A percentile compares a stretch with the other conserved stretches of the same genome.
These are phyloP conservation scores for Exaiptasia diaphana DNA, from an alignment of 64 coral and sea anemone species.

Conservation along the genomic window DNA sequence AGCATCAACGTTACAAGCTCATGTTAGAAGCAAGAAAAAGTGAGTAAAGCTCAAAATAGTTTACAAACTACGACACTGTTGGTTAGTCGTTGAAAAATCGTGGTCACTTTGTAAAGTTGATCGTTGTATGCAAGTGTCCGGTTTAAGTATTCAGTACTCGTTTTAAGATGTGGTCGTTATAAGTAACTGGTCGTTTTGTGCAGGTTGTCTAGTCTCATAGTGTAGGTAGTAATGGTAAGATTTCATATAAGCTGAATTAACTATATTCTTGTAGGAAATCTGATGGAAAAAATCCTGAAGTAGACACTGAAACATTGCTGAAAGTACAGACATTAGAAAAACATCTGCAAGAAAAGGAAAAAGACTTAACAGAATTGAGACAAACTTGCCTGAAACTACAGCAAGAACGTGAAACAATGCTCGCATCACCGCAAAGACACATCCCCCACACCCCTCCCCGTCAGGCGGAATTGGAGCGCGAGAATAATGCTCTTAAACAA, in stretches of 20 bases:
- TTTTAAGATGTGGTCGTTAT: too few species aligned
- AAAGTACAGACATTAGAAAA: slow-evolving; percentile 41
- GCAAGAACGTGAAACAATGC: slow-evolving; percentile 68
- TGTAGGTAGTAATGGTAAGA: too few species aligned
- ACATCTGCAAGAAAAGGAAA: slow-evolving; percentile 66
- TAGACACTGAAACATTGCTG: not conserved
- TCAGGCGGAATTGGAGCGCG: slow-evolving; percentile 36
- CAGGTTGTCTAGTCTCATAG: too few species aligned
- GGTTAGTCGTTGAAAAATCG: too few species aligned
- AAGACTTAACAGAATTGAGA: slow-evolving; percentile 48
- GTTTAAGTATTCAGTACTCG: too few species aligned
- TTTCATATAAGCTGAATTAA: too few species aligned
- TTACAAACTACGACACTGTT: too few species aligned
- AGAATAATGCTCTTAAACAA: slow-evolving; percentile 77
- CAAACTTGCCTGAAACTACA: slow-evolving; percentile 74
- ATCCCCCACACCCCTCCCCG: slow-evolving; percentile 24
- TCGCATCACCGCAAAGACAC: slow-evolving; percentile 19
- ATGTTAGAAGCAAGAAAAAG: not conserved
- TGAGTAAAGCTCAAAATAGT: not conserved
- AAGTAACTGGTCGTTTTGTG: not conserved
- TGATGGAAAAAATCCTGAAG: slow-evolving; percentile 1
- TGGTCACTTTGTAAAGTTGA: too few species aligned
- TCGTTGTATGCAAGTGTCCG: too few species aligned
- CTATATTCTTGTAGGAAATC: too few species aligned
- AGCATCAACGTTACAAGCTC: slow-evolving; percentile 25